A percentile compares a stretch with the other conserved stretches of the same genome.
phyloP scores from a whole-genome alignment of 2,113 vertebrate species.

The Varanus komodoensis region DNA sequence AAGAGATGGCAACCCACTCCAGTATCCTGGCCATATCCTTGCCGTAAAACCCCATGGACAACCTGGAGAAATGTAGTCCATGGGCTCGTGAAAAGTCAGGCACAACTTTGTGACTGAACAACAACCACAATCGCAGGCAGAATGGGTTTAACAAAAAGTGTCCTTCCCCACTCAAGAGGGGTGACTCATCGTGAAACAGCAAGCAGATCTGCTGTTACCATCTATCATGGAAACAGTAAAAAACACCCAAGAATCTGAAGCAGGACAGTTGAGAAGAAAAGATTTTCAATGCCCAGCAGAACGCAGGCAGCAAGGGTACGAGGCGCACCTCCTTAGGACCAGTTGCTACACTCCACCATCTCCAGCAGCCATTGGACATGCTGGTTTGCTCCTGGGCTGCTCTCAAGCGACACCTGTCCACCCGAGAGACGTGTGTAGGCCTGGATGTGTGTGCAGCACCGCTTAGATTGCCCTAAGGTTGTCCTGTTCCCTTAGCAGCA shows the following conservation, averaged over 20 bases:
- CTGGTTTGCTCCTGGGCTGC: neutral
- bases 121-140: too few relatives aligned
- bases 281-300: neutral
- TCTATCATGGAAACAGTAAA: neutral
- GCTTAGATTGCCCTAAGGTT: neutral
- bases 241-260: neutral
- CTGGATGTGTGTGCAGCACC: neutral
- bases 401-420: neutral
- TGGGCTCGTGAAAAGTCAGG: too few relatives aligned
- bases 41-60: too few relatives aligned
- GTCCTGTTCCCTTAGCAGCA: neutral
- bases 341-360: neutral
- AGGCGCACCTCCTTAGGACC: too few relatives aligned
- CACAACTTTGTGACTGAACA: too few relatives aligned
- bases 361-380: neutral
- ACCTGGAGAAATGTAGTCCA: too few relatives aligned
- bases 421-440: neutral
- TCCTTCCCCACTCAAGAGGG: too few relatives aligned
- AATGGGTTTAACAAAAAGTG: too few relatives aligned
- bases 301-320: neutral
- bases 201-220: neutral
- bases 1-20: too few relatives aligned
- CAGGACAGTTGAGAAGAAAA: neutral
- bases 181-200: neutral
- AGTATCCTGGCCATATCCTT: too few relatives aligned